Conservation (phyloP, 2,888 invertebrate species). For the Pseudococcus viburni region DNA sequence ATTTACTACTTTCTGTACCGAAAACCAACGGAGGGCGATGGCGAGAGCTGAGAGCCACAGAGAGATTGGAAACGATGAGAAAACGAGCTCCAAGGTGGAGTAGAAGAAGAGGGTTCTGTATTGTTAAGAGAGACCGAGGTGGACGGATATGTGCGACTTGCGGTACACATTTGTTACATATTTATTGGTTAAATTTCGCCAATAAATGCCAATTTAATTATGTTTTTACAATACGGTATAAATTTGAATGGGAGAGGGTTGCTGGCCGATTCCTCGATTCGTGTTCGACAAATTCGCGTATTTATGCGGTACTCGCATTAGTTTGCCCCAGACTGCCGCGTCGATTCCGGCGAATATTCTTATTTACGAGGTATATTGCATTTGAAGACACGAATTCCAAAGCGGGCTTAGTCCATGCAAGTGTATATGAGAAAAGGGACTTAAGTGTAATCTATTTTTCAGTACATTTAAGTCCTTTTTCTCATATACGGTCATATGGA, state of each 20-base stretch:
- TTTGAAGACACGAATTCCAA: no score
- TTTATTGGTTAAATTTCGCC: conserved; percentile 37
- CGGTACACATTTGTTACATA: conserved; percentile 40
- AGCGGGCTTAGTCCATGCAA: no score
- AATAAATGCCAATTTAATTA: conserved; percentile 48
- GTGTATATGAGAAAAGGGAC: no score
- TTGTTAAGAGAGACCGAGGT: neutral
- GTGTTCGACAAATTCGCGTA: conserved; percentile 29
- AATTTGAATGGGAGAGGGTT: neutral
- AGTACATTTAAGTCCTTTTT: no score
- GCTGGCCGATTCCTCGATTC: neutral
- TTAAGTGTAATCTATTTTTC: no score
- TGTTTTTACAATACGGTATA: conserved; percentile 45
- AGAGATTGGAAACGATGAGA: neutral
- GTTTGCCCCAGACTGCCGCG: neutral
- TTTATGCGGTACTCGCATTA: conserved; percentile 38
- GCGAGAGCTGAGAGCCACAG: no score
- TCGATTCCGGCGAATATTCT: neutral
- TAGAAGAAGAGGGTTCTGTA: neutral
- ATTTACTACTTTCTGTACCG: neutral
- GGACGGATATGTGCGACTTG: conserved; percentile 35
- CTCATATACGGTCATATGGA: no score
- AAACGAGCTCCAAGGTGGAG: neutral
- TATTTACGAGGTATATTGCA: neutral
- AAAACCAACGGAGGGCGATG: neutral